Base-by-base conservation (phyloP, 2,888 invertebrate genomes). In the Bimastos eiseni region DNA sequence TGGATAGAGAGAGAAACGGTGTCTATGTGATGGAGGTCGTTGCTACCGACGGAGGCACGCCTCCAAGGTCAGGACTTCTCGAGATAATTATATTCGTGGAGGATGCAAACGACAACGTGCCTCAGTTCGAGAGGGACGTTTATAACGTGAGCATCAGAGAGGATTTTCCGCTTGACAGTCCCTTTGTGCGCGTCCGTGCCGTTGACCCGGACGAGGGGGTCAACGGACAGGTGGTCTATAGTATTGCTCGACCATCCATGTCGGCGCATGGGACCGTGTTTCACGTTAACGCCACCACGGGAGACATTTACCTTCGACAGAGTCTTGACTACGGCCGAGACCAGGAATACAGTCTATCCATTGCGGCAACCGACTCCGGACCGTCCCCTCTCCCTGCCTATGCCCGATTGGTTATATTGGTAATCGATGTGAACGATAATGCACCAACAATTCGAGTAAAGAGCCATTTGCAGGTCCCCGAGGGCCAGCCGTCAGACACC, bases 81-180 rank as follows among this genome's bases (percentile, higher is more conserved):
- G 90, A 91, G 15, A 93, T 95, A 19, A 90, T 91, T 34, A 93
- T 94, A 44, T 90, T 91, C 38, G 93, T 95, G 34, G 91, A 92
- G 5, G 95, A 95, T 91, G 93, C 92, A 84, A 95, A 95, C 92
- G 95, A 95, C 92, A 94, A 94, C 90, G 89, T 91, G 19, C 95
- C 95, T 13, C 91, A 92, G 11, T 94, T 94, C 89, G 91, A 93
- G 93, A 97, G 98, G 95, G 97, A 97, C 95, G 97, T 97, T 93
- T 97, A 97, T 93, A 97, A 97, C 95, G 97, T 98, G 95, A 97
- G 97, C 94, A 97, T 98, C 91, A 97, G 97, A 92, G 95, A 95
- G 90, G 94, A 94, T 91, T 91, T 93, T n/a, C 91, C 92, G 5
- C 90, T 92, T 0, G 93, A 93, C 2, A 93, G 92, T 17, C 83